Percentiles rank a stretch among this genome's conserved stretches.
Conservation (phyloP, 2,888 invertebrate species). For the Thecophora atra region DNA sequence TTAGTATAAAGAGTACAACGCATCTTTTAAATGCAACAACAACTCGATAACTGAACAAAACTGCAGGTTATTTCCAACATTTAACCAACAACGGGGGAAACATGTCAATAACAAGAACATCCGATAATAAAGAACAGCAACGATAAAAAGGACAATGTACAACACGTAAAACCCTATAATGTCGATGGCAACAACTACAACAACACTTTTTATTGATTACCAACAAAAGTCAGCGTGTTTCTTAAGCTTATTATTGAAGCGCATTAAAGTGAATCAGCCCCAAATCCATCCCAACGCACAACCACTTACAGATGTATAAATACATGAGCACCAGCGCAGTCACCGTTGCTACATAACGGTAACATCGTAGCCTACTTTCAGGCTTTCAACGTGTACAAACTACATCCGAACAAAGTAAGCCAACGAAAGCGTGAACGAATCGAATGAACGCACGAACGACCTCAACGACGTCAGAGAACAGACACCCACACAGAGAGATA, state of each 20-base stretch:
- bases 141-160: not conserved
- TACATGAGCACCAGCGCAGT: not conserved
- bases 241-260: constrained; percentile 14
- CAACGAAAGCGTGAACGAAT: not conserved
- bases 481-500: too few relatives aligned
- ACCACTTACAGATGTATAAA: not conserved
- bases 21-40: too few relatives aligned
- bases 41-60: too few relatives aligned
- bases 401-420: too few relatives aligned
- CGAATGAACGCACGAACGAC: not conserved
- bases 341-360: too few relatives aligned
- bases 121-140: not conserved
- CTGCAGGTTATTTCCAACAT: too few relatives aligned
- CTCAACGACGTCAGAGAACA: not conserved
- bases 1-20: too few relatives aligned
- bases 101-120: not conserved
- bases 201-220: not conserved
- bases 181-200: constrained; percentile 1
- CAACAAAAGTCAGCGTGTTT: not conserved
- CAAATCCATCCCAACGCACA: not conserved
- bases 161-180: not conserved
- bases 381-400: constrained; percentile 7
- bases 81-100: not conserved
- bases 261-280: not conserved
- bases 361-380: constrained; percentile 19